Percentiles rank a stretch among this genome's conserved stretches.
Conservation (phyloP, 2,888 invertebrate genomes). For the Drosophila demipolita region DNA sequence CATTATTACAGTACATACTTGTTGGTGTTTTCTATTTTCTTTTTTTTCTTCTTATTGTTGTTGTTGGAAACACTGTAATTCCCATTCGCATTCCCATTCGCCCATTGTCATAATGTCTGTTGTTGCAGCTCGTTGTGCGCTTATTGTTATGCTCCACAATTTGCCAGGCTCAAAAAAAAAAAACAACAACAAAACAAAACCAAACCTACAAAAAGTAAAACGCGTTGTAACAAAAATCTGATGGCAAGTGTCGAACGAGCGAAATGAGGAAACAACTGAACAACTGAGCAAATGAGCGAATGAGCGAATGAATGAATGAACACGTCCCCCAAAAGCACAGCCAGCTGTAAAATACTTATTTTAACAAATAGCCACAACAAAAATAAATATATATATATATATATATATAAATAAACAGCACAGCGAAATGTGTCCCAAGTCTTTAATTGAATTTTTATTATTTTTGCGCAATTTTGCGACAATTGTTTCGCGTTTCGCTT, state of each 20-base stretch:
- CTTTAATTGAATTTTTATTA: slow-evolving; percentile 62
- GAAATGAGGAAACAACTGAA: neutral
- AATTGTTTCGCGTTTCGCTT: slow-evolving; percentile 46
- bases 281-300: neutral
- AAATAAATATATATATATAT: neutral
- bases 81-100: slow-evolving; percentile 9
- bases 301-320: neutral
- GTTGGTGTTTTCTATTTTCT: slow-evolving; percentile 7
- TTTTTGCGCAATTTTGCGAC: slow-evolving; percentile 48
- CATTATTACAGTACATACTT: slow-evolving; percentile 59
- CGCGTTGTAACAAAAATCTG: slow-evolving; percentile 24
- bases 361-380: slow-evolving; percentile 14
- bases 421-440: slow-evolving; percentile 53
- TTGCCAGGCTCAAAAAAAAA: slow-evolving; percentile 38
- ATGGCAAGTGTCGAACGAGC: slow-evolving; percentile 33
- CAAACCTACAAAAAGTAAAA: slow-evolving; percentile 14
- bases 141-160: slow-evolving; percentile 66
- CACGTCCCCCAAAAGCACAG: slow-evolving; percentile 25
- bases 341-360: slow-evolving; percentile 39
- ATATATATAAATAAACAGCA: neutral
- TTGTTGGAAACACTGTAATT: neutral
- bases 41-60: slow-evolving; percentile 12
- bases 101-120: slow-evolving; percentile 16
- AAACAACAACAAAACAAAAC: slow-evolving; percentile 13
- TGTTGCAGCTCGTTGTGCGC: slow-evolving; percentile 56